Evolutionary conservation across 2,888 invertebrate species (phyloP).

Genomic region (Spialia ferax): DNA sequence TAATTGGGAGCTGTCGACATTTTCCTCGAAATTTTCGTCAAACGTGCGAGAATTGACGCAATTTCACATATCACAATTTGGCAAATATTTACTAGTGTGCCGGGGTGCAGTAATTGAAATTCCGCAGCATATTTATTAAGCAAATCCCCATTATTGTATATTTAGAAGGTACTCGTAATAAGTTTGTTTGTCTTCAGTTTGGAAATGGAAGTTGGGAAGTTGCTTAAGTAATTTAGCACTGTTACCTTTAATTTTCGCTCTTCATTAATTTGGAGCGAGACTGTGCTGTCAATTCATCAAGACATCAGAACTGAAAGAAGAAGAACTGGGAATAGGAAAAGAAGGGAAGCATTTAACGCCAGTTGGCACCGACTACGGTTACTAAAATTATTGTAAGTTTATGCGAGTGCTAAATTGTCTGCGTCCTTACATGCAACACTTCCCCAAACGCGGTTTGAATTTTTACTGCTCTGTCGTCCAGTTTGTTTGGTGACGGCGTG

Average conservation of each 20-base stretch:
- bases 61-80: constrained; percentile 16
- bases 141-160: not conserved
- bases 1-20: constrained; percentile 14
- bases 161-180: too few relatives aligned
- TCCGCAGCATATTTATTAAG: constrained; percentile 3
- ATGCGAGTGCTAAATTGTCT: constrained; percentile 9
- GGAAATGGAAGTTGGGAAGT: not conserved
- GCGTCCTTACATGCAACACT: constrained; percentile 48
- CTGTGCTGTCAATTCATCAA: too few relatives aligned
- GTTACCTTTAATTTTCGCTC: not conserved
- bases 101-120: constrained; percentile 1
- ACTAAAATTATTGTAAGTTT: constrained; percentile 5
- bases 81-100: constrained; percentile 4
- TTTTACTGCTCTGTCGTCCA: constrained; percentile 35
- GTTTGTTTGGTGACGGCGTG: constrained; percentile 46
- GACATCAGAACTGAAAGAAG: too few relatives aligned
- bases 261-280: too few relatives aligned
- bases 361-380: not conserved
- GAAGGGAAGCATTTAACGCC: too few relatives aligned
- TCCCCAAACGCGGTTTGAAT: constrained; percentile 52
- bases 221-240: too few relatives aligned
- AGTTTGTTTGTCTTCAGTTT: constrained; percentile 1
- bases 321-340: too few relatives aligned
- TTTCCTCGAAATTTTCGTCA: constrained; percentile 15
- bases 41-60: constrained; percentile 6